Evolutionary conservation across 1,140 invertebrate species (phyloP), one percentile per base, ranked within the genome.

Genomic region (Streblospio benedicti): DNA sequence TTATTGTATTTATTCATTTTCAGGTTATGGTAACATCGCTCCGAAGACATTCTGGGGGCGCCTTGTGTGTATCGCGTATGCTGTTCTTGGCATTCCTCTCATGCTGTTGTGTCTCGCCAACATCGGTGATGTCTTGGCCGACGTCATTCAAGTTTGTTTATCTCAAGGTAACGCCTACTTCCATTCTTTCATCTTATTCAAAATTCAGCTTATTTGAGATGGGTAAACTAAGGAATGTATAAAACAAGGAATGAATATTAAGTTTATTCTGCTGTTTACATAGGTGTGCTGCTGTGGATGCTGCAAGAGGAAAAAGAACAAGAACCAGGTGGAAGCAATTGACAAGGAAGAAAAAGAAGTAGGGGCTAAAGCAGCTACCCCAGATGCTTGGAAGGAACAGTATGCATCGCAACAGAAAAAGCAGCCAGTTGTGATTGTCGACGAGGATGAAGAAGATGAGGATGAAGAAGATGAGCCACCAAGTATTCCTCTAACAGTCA

Each of bases 11-110:
- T n/a, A n/a, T n/a, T 25, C 6, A 27, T 55, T 79, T 79, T 18
- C 70, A 95, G 93, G 93, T 38, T 97, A 97, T 76, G 93, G 93
- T 16, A 91, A 97, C 74, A 93, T 97, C 51, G 88, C 91, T 0
- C 91, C 91, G 0, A 93, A 93, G 81, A 97, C 93, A 0, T 83
- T 86, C 63, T 87, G 85, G 72, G 93, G 93, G 18, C 93, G 94
- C 78, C 85, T 96, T 57, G 88, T 91, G 31, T 96, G 93, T 16
- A 95, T 97, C 68, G 89, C 95, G 71, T 97, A 97, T 78, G 93
- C 93, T 30, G 91, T 96, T 69, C 79, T 96, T 63, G 93, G 93
- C 20, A 97, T 96, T 66, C 92, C 93, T 0, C 77, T 96, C 54
- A 93, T 95, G 88, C 83, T 97, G 54, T 82, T 96, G 2, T 93